A percentile compares a stretch with the other conserved stretches of the same genome.
These are phyloP conservation scores for Drosophila paramelanica DNA, from an alignment of 2,888 invertebrate species.

Conservation along the genomic window DNA sequence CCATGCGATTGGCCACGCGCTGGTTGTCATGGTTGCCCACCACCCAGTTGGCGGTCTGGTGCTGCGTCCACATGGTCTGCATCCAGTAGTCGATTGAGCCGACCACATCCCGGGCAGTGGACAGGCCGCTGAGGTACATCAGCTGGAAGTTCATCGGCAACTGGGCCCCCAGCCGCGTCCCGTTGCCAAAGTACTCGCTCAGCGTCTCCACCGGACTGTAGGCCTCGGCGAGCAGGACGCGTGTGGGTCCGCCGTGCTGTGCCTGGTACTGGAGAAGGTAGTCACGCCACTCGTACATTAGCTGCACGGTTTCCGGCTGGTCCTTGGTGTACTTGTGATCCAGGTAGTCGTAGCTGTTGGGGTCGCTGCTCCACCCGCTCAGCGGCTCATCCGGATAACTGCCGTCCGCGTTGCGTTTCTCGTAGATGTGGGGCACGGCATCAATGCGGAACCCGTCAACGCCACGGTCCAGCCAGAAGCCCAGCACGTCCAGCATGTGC, in stretches of 20 bases:
- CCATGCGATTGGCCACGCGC: conserved; percentile 88
- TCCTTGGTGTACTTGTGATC: conserved; percentile 88
- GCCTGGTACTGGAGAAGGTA: conserved; percentile 85
- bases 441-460: conserved; percentile 91
- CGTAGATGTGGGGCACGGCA: conserved; percentile 87
- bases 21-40: conserved; percentile 90
- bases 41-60: conserved; percentile 88
- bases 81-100: conserved; percentile 87
- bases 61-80: conserved; percentile 86
- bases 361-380: conserved; percentile 85
- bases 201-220: conserved; percentile 86
- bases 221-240: conserved; percentile 88
- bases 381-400: conserved; percentile 85
- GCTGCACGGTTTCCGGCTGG: conserved; percentile 86
- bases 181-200: conserved; percentile 87
- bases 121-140: conserved; percentile 85
- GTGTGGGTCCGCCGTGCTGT: conserved; percentile 81
- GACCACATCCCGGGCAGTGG: conserved; percentile 86
- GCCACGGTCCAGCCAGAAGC: conserved; percentile 91
- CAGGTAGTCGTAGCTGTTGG: conserved; percentile 86
- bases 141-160: conserved; percentile 89
- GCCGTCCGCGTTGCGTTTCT: conserved; percentile 81
- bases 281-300: conserved; percentile 87
- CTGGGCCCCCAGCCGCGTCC: conserved; percentile 85
- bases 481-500: conserved; percentile 88